Percentiles rank a stretch among this genome's conserved stretches.
Conservation (phyloP, 2,797 vertebrate genomes). For the Rhyacichthys aspro region DNA sequence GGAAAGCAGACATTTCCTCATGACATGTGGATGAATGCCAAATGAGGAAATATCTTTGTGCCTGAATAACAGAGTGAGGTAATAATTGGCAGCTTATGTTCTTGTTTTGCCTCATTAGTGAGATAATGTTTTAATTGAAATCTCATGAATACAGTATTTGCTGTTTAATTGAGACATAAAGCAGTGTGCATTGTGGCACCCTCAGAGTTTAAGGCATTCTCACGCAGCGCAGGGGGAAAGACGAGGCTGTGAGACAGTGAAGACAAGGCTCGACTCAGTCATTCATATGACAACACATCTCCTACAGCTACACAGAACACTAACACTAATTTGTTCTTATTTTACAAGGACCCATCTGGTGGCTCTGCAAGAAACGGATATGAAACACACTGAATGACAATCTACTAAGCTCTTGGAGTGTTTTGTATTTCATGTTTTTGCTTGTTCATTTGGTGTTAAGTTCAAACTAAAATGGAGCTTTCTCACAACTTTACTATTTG, state of each 20-base stretch:
- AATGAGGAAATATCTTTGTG: slow-evolving; percentile 57
- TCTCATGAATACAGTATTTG: slow-evolving; percentile 52
- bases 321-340: slow-evolving; percentile 32
- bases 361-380: neutral
- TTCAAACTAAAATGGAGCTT: neutral
- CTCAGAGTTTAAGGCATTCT: slow-evolving; percentile 25
- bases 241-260: neutral
- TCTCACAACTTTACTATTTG: neutral
- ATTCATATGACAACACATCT: neutral
- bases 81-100: slow-evolving; percentile 71
- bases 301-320: neutral
- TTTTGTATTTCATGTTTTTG: neutral
- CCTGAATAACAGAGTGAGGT: slow-evolving; percentile 52
- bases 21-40: slow-evolving; percentile 44
- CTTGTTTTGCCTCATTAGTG: slow-evolving; percentile 65
- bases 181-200: slow-evolving; percentile 23
- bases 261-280: slow-evolving; percentile 3
- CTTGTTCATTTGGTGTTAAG: neutral
- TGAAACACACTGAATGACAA: neutral
- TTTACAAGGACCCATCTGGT: slow-evolving; percentile 27
- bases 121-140: slow-evolving; percentile 69
- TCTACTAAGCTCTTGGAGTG: neutral
- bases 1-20: slow-evolving; percentile 5
- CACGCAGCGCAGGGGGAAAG: slow-evolving; percentile 5
- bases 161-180: slow-evolving; percentile 54